Conservation (phyloP, 2,888 invertebrate genomes). For the Timema podura region DNA sequence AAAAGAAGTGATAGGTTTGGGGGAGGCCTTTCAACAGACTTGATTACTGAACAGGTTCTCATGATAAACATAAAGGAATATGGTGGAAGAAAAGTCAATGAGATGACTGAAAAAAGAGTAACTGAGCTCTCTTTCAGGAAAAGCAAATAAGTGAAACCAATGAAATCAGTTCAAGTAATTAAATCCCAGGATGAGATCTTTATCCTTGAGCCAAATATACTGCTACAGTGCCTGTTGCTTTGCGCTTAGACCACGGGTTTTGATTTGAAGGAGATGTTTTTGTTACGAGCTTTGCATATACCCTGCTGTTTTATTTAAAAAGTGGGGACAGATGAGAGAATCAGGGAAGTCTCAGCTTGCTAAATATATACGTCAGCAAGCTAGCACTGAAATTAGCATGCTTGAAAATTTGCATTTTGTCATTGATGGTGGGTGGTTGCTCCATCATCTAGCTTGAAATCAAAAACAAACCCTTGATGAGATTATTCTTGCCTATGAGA, state of each 20-base stretch:
- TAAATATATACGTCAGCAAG: neutral
- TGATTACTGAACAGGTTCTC: slow-evolving; percentile 9
- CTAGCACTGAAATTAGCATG: neutral
- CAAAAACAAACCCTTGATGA: neutral
- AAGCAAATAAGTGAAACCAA: slow-evolving; percentile 6
- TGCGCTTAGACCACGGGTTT: neutral
- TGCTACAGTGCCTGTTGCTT: neutral
- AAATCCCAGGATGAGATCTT: neutral
- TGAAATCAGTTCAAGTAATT: no score
- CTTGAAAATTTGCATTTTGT: neutral
- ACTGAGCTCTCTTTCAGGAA: neutral
- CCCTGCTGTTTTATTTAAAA: slow-evolving; percentile 10
- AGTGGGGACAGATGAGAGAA: neutral
- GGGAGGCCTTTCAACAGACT: slow-evolving; percentile 9
- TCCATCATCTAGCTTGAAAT: slow-evolving; percentile 7
- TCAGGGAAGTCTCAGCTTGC: slow-evolving; percentile 5
- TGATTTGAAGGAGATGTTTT: slow-evolving; percentile 5
- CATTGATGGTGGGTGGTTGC: slow-evolving; percentile 4
- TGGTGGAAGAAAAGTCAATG: slow-evolving; percentile 7
- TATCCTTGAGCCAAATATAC: neutral
- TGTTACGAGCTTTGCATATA: slow-evolving; percentile 9
- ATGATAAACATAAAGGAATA: neutral
- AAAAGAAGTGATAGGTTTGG: slow-evolving; percentile 3
- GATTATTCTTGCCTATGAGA: neutral
- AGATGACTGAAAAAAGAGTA: neutral